These are phyloP conservation scores for Epistrophe eligans DNA, from an alignment of 2,888 invertebrate genomes.

Conservation along the genomic window DNA sequence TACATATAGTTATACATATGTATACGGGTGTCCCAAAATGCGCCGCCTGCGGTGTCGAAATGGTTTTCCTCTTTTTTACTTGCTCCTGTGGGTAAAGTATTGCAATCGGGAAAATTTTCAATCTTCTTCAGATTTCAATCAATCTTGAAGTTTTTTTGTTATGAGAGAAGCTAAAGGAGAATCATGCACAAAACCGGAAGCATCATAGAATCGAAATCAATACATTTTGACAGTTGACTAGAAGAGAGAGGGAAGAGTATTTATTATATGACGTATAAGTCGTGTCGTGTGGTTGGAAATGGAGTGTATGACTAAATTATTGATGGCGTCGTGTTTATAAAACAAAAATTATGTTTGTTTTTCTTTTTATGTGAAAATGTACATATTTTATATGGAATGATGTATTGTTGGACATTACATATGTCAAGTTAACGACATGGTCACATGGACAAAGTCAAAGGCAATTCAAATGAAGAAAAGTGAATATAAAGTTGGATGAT, in stretches of 20 bases:
- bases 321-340: constrained; percentile 7
- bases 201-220: constrained; percentile 27
- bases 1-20: neutral
- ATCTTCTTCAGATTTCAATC: constrained; percentile 45
- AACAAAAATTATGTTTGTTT: neutral
- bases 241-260: neutral
- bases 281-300: neutral
- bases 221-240: constrained; percentile 2
- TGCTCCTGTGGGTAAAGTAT: constrained; percentile 29
- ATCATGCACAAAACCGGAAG: constrained; percentile 20
- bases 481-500: no score
- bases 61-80: constrained; percentile 38
- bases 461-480: no score
- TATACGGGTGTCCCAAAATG: constrained; percentile 28
- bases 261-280: neutral
- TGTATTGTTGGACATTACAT: neutral
- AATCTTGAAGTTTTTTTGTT: constrained; percentile 22
- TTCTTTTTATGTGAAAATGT: neutral
- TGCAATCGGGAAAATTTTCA: constrained; percentile 42
- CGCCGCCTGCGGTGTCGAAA: constrained; percentile 42
- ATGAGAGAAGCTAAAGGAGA: neutral
- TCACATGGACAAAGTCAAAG: no score
- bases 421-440: no score
- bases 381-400: neutral
- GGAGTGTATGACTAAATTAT: constrained; percentile 22